Conservation (phyloP, 2,113 vertebrate genomes). For the Hystrix brachyura region DNA sequence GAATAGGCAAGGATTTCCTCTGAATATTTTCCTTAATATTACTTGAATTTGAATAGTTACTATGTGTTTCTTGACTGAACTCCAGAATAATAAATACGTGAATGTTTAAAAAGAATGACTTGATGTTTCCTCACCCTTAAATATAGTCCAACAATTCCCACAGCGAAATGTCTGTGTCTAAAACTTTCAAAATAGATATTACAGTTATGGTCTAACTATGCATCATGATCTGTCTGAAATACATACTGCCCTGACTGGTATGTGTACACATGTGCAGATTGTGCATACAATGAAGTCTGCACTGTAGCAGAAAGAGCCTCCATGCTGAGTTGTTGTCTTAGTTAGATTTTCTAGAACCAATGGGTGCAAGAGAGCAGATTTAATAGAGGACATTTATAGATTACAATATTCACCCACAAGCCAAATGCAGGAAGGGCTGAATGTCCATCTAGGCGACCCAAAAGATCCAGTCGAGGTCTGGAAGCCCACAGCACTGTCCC, state of each 20-base stretch:
- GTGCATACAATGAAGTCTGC: too few relatives aligned
- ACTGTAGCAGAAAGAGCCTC: too few relatives aligned
- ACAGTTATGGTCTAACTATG: background rate
- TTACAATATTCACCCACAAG: too few relatives aligned
- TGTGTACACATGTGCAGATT: background rate
- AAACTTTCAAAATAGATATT: background rate
- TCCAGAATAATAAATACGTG: background rate
- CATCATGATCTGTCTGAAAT: background rate
- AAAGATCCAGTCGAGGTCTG: too few relatives aligned
- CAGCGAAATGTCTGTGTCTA: background rate
- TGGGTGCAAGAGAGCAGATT: too few relatives aligned
- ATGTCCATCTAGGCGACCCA: too few relatives aligned
- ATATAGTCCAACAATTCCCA: background rate
- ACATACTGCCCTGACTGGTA: fast-evolving
- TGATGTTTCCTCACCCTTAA: background rate
- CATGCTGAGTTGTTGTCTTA: too few relatives aligned
- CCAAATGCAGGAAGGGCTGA: too few relatives aligned
- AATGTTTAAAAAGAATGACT: background rate
- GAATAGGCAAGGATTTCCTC: background rate
- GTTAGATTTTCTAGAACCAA: too few relatives aligned
- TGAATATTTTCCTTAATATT: constrained; percentile 25
- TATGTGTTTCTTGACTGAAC: background rate
- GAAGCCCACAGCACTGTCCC: too few relatives aligned
- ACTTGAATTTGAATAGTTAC: background rate
- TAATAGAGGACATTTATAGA: too few relatives aligned